phyloP scores from a whole-genome alignment of 2,797 vertebrate genomes.

The Pterois miles region DNA sequence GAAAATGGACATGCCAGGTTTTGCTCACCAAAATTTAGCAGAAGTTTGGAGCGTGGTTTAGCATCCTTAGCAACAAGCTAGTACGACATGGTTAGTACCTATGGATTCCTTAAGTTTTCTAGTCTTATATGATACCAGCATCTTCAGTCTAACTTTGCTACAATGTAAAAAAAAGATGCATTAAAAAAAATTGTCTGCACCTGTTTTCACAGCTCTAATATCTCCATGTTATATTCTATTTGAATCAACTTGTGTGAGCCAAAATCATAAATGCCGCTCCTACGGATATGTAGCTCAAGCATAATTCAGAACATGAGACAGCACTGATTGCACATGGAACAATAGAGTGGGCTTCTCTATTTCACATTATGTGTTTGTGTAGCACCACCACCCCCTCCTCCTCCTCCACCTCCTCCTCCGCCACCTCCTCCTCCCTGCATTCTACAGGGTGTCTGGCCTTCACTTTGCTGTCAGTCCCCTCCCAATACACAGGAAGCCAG shows the following conservation, averaged over 20 bases:
- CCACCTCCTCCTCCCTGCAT: slow-evolving; percentile 66
- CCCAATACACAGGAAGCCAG: slow-evolving; percentile 87
- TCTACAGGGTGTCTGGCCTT: slow-evolving; percentile 82
- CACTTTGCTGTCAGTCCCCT: slow-evolving; percentile 85
- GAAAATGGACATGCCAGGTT: too few species aligned
- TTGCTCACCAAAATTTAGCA: too few species aligned
- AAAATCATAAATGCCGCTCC: slow-evolving; percentile 26
- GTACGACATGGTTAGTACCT: too few species aligned
- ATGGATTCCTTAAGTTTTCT: too few species aligned
- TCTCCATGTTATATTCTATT: not conserved
- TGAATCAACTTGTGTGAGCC: not conserved
- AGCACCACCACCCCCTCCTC: slow-evolving; percentile 52
- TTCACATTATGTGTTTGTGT: slow-evolving; percentile 71
- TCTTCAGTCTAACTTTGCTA: too few species aligned
- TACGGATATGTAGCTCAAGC: slow-evolving; percentile 23
- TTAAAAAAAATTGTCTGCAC: not conserved
- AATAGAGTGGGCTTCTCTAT: slow-evolving; percentile 66
- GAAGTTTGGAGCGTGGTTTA: too few species aligned
- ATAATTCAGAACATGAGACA: slow-evolving; percentile 65
- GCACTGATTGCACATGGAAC: slow-evolving; percentile 64
- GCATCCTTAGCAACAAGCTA: too few species aligned
- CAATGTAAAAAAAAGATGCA: not conserved
- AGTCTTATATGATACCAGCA: too few species aligned
- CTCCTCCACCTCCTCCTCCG: slow-evolving; percentile 47
- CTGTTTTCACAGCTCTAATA: not conserved